Base-by-base conservation (phyloP, 2,113 vertebrate genomes). In the Nymphicus hollandicus region DNA sequence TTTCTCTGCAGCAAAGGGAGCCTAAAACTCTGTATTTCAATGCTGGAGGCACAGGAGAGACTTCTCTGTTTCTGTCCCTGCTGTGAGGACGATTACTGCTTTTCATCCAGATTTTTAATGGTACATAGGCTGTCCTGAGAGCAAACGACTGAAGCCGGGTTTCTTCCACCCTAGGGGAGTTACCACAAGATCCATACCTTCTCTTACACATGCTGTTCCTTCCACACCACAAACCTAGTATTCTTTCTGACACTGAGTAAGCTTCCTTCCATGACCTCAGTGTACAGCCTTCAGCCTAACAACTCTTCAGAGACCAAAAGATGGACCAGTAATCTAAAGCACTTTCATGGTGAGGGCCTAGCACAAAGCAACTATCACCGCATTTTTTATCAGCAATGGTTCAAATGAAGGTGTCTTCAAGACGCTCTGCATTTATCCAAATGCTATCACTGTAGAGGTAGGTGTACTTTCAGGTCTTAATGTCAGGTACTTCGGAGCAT, bases 311-410 rank as follows among this genome's bases (percentile, higher is more conserved):
- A 69, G 60, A 74, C 20, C 9, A 3, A 55, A 77, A 65, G 27
- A 47, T 1, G 10, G 44, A 88, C 11, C 24, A 39, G 11, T 10
- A 46, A 37, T 7, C 33, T 56, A 23, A 11, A 87, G 66, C 33
- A 39, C 31, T 16, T 60, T 37, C 33, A 31, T 7, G 4, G 78
- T 14, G 52, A 81, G 41, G 14, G 20, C 28, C 58, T 41, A 35
- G 28, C 35, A 29, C 0, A 0, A 79, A 47, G 10, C 31, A 60
- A 43, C 17, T 20, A 27, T 31, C 44, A 47, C 27, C 33, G 37
- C 11, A 43, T 50, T 66, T 61, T 71, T 68, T 19, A 68, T 39
- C 35, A 72, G 47, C 33, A 47, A 1, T 7, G 39, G 29, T 53
- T 58, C 53, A 72, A 88, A 53, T 37, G 10, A 53, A 68, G 7